phyloP scores from a whole-genome alignment of 2,888 invertebrate genomes.

The Pegoplata infirma region DNA sequence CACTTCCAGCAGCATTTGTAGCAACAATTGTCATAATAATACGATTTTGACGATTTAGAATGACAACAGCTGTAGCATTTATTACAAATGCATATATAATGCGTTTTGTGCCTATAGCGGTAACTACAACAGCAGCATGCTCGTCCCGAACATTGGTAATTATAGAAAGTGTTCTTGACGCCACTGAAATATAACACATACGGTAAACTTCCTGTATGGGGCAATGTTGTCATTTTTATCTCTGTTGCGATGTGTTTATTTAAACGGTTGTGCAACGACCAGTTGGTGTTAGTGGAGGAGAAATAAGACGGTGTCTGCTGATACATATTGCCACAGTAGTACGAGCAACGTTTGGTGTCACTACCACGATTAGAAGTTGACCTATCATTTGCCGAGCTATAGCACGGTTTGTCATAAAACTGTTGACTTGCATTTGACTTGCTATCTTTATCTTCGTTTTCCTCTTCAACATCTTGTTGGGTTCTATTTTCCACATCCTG shows the following conservation, averaged over 20 bases:
- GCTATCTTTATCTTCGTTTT: not conserved
- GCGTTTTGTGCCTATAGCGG: conserved; percentile 6
- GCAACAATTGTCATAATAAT: conserved; percentile 17
- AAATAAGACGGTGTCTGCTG: conserved; percentile 27
- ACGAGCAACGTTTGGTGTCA: conserved; percentile 31
- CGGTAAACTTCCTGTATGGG: conserved; percentile 8
- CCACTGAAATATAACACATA: conserved; percentile 11
- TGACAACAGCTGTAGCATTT: conserved; percentile 38
- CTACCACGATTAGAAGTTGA: not conserved
- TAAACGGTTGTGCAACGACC: not conserved
- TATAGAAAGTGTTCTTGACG: conserved; percentile 19
- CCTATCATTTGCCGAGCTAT: not conserved
- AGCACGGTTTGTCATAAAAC: conserved; percentile 35
- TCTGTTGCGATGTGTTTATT: conserved; percentile 6
- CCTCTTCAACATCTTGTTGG: too few relatives aligned
- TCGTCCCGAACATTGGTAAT: conserved; percentile 21
- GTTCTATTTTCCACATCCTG: too few relatives aligned
- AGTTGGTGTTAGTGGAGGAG: not conserved
- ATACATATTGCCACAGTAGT: conserved; percentile 51
- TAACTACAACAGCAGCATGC: conserved; percentile 34
- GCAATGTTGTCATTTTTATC: not conserved
- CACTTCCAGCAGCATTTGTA: conserved; percentile 43
- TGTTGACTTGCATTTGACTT: not conserved
- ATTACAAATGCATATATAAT: conserved; percentile 24
- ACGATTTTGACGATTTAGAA: conserved; percentile 36